Base-by-base conservation (phyloP, 2,797 vertebrate genomes). In the Tinamus major region DNA sequence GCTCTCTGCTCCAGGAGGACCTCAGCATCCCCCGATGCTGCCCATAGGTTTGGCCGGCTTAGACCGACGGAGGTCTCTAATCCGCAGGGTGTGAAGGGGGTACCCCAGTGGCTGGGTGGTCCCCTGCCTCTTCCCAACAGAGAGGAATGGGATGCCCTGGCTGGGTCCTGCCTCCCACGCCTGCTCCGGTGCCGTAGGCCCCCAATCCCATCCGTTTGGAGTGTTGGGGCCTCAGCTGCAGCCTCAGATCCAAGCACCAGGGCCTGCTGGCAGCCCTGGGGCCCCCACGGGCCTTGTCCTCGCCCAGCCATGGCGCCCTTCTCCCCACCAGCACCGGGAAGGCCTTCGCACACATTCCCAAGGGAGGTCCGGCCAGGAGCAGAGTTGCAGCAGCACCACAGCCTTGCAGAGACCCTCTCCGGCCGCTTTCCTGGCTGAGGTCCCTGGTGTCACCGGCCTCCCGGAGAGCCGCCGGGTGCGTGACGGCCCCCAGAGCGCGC, bases 11-110 rank as follows among this genome's bases (percentile, higher is more conserved):
- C 55, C 1, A 2, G 21, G 9, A 53, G 35, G 37, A 15, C 21
- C 63, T 39, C 3, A 1, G 53, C 3, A 29, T 61, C 53, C 31
- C 21, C 2, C 0, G 8, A 13, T 17, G 7, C 23, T 0, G 0
- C 53, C 58, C 13, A 26, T 29, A 44, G 48, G 27, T 29, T 16
- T 29, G 27, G 8, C 5, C 9, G 15, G 31, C 6, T 33, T 1
- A 3, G 71, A 39, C 2, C 3, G 58, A 37, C 31, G 31, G 46
- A 1, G 4, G 39, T 18, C 42, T 37, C 41, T 58, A 41, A 9
- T 13, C 3, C 48, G 49, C 35, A 15, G 5, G 9, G 48, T 46
- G 33, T 23, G 81, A 37, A 44, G 49, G 42, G 13, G 9, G 6
- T 79, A n/a, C 3, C 2, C 46, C 9, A 1, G 41, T 9, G 14